Evolutionary conservation across 2,888 invertebrate genomes (phyloP), one percentile per base, ranked within the genome.

Genomic region (Drosophila sordidula): DNA sequence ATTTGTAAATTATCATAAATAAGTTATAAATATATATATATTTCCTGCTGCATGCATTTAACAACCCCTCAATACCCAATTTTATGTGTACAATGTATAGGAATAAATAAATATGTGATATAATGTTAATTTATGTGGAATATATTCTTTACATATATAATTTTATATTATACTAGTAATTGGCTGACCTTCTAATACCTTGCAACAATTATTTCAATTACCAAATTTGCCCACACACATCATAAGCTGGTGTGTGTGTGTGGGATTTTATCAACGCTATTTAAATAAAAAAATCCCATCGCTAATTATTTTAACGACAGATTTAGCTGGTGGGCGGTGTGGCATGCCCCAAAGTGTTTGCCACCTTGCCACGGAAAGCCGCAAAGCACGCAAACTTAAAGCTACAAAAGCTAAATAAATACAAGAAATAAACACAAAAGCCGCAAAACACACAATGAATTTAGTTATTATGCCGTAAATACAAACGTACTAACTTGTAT

Each of bases 321-420:
- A 6, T 42, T 14, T 9, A 16, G 6, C 14, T 8, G 2, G 6
- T 11, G 18, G 32, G 14, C 16, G 9, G 4, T 25, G 25, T 2
- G 25, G 22, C 14, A 46, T 0, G 25, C 16, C 36, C 1, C 4
- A 16, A 16, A 22, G 36, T 2, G 38, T 18, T 59, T 38, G 12
- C 6, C 49, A 34, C 32, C n/a, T 46, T 47, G 36, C 34, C 29
- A 22, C 6, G 11, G 1, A 4, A 26, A 52, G 2, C 34, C 34
- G 11, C 34, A 42, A 22, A 11, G 2, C 14, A 16, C 25, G 18
- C 25, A 46, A 45, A 36, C 42, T 54, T 66, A 29, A 57, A 45
- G 47, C 38, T 38, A 38, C 49, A 36, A 26, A 12, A 65, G 32
- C 55, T 55, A 58, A 54, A 46, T 58, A 49, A 71, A 63, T 44